Base-by-base conservation (phyloP, 2,797 vertebrate genomes). In the Peromyscus eremicus region DNA sequence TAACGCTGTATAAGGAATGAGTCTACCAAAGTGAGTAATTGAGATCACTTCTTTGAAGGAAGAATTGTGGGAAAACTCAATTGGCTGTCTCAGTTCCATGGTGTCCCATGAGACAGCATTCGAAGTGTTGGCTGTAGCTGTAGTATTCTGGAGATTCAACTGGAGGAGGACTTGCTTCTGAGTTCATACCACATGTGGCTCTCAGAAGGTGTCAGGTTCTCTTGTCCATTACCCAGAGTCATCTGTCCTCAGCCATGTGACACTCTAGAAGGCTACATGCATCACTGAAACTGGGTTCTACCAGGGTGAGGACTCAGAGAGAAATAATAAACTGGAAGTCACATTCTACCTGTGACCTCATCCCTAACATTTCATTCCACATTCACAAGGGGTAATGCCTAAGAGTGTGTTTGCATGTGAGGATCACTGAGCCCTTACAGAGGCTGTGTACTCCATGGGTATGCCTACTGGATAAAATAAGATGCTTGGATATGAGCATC, bases 321-420 rank as follows among this genome's bases (percentile, higher is more conserved):
- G 52, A 25, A 27, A 16, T 52, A 16, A 2, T 14, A 64, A 46
- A 62, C 29, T 3, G 2, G 2, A 71, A 60, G 21, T 62, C 40
- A 0, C 55, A 1, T 7, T 23, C 37, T 52, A 57, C 17, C 6
- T 4, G 34, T n/a, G 52, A 40, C 64, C 70, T 88, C n/a, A 17
- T 68, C 70, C 68, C 55, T 46, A 8, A 4, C 12, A 40, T 4
- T n/a, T 71, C n/a, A 19, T 27, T 8, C n/a, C 12, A 46, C 19
- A 25, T 27, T 32, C 16, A 60, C 2, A 6, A 32, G 4, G n/a
- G 46, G 0, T 2, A 19, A 19, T 62, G 19, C 29, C 49, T 14
- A 16, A 0, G 0, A 14, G 0, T 23, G 1, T 13, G 12, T 12
- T 34, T 32, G 43, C 12, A 85, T 7, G 1, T 27, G 25, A 29